Evolutionary conservation across 2,888 invertebrate species (phyloP), one percentile per base, ranked within the genome.

Genomic region (Lasioglossum zephyrum): DNA sequence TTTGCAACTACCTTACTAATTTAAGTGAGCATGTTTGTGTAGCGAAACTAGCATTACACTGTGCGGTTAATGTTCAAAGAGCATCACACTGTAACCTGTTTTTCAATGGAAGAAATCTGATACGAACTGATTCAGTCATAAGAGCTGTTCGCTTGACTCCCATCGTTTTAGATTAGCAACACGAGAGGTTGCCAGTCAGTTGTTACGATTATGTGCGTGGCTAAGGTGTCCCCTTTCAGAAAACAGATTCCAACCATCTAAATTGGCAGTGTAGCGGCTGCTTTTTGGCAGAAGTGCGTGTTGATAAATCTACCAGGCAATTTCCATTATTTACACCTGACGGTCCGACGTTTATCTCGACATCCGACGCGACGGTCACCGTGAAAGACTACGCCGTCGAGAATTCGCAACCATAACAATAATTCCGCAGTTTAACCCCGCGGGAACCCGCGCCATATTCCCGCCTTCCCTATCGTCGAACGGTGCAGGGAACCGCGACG

Each of bases 401-500:
- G 70, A 78, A 87, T 78, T 87, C 85, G 81, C 88, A 74, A 77
- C 79, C 82, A 76, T 85, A 87, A 88, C 88, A 83, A 87, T 88
- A 87, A 87, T 87, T 87, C 81, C 84, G 79, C 81, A 79, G 86
- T 84, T 87, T 87, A 86, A 79, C 86, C 86, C 86, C 73, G 53
- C 79, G 44, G 75, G 82, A 69, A 66, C 72, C 77, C 26, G 39
- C 74, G n/a, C 53, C 57, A 57, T 79, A 75, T n/a, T 73, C 69
- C 69, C 60, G 31, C 47, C 49, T 44, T 47, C 70, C 16, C 39
- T 69, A 53, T 22, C 53, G 53, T 60, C 69, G 36, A 53, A n/a
- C 66, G 11, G 13, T 16, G 31, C 31, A 16, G 18, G 18, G 41
- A 53, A 31, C 41, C 69, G 69, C n/a, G n/a, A 36, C 53, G 31